Percentiles rank a stretch among this genome's conserved stretches.
phyloP scores from a whole-genome alignment of 2,113 vertebrate species.

The Leucopsar rothschildi region DNA sequence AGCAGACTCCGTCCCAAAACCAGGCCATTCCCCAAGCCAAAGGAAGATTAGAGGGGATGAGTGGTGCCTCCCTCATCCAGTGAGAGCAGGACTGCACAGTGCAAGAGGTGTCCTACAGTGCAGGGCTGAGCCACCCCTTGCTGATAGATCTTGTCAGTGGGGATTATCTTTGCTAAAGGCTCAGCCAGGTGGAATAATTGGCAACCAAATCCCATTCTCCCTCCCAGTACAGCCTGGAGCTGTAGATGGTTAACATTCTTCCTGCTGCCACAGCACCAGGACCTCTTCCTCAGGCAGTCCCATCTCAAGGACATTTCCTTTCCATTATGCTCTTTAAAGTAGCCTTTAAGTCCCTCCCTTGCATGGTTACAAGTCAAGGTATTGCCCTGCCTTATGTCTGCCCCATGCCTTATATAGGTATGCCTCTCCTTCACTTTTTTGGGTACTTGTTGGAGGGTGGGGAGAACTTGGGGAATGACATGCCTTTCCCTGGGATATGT shows the following conservation, averaged over 20 bases:
- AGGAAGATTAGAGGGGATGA: not conserved
- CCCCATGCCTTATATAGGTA: not conserved
- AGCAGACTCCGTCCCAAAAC: not conserved
- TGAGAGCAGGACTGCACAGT: not conserved
- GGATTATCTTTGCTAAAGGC: slow-evolving; percentile 1
- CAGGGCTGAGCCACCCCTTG: not conserved
- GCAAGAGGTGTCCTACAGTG: not conserved
- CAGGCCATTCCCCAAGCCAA: fast-evolving
- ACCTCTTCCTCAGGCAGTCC: not conserved
- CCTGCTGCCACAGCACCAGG: fast-evolving
- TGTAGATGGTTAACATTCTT: not conserved
- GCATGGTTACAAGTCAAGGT: not conserved
- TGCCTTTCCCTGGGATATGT: not conserved
- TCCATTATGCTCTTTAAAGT: not conserved
- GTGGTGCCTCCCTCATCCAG: not conserved
- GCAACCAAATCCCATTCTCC: not conserved
- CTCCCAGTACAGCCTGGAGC: not conserved
- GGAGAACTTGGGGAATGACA: not conserved
- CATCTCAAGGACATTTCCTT: not conserved
- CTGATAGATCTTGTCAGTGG: not conserved
- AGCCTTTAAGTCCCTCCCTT: not conserved
- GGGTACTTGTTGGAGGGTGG: not conserved
- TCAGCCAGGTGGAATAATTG: slow-evolving; percentile 11
- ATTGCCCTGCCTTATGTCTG: not conserved
- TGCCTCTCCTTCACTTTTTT: not conserved